Evolutionary conservation across 2,113 vertebrate genomes (phyloP).

Genomic region (Brachypodius melanocephalos): DNA sequence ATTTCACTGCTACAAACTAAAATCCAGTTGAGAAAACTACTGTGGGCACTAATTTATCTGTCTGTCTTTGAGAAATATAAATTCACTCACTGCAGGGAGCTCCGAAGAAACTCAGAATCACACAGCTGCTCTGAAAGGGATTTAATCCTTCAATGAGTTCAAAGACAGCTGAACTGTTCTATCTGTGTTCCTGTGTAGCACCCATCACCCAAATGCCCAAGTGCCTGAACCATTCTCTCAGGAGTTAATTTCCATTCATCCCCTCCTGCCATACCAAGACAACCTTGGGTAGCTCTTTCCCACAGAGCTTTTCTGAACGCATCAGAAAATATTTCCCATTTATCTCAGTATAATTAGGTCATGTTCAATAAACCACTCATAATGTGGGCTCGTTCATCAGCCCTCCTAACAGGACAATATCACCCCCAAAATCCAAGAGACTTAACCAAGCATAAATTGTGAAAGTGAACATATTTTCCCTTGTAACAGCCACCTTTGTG

Average conservation of each 20-base stretch:
- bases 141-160: not conserved
- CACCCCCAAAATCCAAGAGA: not conserved
- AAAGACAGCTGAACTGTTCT: not conserved
- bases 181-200: not conserved
- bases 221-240: not conserved
- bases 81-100: not conserved
- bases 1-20: not conserved
- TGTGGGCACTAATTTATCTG: not conserved
- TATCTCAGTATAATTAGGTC: not conserved
- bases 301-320: not conserved
- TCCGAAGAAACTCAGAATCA: not conserved
- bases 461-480: not conserved
- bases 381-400: not conserved
- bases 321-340: not conserved
- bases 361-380: not conserved
- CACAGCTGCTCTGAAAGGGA: not conserved
- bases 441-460: not conserved
- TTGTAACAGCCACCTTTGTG: not conserved
- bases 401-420: not conserved
- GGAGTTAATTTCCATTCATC: not conserved
- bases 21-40: not conserved
- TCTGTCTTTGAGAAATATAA: not conserved
- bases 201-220: not conserved
- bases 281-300: not conserved
- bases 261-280: not conserved